Evolutionary conservation across 2,113 vertebrate species (phyloP).

Genomic region (Terrapene triunguis): DNA sequence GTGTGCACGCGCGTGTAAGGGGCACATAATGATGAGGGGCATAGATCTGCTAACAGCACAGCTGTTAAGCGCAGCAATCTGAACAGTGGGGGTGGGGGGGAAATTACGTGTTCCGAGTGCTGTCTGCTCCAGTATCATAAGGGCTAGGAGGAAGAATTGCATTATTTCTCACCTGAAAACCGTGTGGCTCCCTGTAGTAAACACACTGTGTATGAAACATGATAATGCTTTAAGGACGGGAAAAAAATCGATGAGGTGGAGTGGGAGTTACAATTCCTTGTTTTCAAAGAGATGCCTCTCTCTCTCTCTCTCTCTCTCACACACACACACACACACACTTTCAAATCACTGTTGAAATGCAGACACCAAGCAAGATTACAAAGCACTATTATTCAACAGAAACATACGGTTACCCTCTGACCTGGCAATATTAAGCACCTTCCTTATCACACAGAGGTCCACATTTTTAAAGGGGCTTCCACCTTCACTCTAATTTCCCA

Average conservation of each 20-base stretch:
- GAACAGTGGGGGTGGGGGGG: background rate
- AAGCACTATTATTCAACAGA: background rate
- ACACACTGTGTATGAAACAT: background rate
- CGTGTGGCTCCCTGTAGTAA: slow-evolving; percentile 34
- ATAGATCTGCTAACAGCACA: background rate
- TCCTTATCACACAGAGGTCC: background rate
- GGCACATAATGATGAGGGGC: background rate
- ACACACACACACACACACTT: background rate
- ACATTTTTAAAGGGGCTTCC: background rate
- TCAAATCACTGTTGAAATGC: background rate
- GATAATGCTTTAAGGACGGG: slow-evolving; percentile 44
- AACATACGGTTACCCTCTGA: background rate
- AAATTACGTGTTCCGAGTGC: background rate
- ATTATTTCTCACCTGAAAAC: background rate
- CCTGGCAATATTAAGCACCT: background rate
- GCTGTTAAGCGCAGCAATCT: background rate
- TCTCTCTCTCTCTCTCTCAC: background rate
- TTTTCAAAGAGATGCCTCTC: slow-evolving; percentile 2
- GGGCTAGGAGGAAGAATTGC: background rate
- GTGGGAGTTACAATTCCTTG: slow-evolving; percentile 40
- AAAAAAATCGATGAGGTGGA: slow-evolving; percentile 1
- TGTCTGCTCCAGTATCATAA: background rate
- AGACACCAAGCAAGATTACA: background rate
- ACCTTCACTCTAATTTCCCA: fast-evolving
- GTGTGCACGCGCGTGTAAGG: fast-evolving